phyloP scores from a whole-genome alignment of 1,140 invertebrate species.

The Drosophila ogumai region DNA sequence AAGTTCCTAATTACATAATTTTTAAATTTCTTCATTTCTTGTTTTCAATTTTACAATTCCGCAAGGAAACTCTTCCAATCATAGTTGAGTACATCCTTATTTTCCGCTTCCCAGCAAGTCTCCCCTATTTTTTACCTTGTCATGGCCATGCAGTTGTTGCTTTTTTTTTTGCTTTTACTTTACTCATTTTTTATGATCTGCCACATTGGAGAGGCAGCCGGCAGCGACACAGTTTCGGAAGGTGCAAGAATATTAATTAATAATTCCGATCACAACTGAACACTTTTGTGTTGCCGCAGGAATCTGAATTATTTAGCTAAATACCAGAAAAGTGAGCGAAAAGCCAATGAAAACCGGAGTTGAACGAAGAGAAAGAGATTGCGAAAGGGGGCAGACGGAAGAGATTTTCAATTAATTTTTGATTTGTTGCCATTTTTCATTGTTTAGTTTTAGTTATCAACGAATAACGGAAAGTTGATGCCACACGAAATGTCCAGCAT shows the following conservation, averaged over 20 bases:
- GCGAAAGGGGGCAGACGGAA: neutral
- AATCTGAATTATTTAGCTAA: conserved; percentile 76
- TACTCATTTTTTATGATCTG: conserved; percentile 10
- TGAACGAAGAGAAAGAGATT: neutral
- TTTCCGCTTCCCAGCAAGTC: neutral
- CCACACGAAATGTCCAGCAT: no score
- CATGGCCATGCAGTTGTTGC: conserved; percentile 58
- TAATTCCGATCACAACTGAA: conserved; percentile 80
- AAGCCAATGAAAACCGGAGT: conserved; percentile 3
- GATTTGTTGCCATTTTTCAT: conserved; percentile 10
- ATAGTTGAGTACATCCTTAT: neutral
- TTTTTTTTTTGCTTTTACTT: neutral
- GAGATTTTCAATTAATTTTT: conserved; percentile 7
- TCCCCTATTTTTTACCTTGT: conserved; percentile 30
- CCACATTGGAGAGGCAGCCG: neutral
- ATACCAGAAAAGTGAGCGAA: conserved; percentile 74
- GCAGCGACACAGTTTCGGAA: conserved; percentile 55
- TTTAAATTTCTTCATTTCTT: neutral
- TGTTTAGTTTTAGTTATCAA: conserved; percentile 42
- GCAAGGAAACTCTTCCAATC: neutral
- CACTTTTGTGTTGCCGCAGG: conserved; percentile 76
- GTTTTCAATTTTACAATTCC: neutral
- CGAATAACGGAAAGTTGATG: conserved; percentile 32
- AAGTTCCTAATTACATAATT: no score
- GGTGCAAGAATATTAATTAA: conserved; percentile 84